phyloP scores from a whole-genome alignment of 2,113 vertebrate species.

The Phalacrocorax pelagicus region DNA sequence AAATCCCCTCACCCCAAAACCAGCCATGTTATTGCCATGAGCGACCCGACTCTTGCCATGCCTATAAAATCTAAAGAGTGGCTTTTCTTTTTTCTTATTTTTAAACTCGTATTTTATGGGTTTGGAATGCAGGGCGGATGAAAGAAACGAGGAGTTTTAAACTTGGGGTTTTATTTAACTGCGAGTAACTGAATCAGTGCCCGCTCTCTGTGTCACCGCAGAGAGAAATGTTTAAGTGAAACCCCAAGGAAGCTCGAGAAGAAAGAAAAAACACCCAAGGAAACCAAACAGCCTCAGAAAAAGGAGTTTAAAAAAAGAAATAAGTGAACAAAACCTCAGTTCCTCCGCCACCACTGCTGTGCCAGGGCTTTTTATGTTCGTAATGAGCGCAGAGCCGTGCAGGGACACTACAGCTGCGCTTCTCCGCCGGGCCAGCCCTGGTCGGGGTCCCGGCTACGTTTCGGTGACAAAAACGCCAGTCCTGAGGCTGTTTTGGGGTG shows the following conservation, averaged over 20 bases:
- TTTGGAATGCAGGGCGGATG: not conserved
- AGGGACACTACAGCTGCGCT: accelerated
- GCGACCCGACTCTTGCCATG: accelerated
- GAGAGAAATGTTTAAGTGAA: not conserved
- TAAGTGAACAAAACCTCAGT: not conserved
- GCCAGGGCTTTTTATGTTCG: not conserved
- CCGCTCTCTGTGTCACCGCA: not conserved
- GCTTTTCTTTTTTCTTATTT: not conserved
- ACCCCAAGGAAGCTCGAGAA: not conserved
- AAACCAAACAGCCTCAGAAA: not conserved
- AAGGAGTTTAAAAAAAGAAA: not conserved
- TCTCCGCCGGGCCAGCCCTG: not conserved
- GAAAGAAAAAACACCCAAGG: not conserved
- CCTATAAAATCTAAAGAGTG: not conserved
- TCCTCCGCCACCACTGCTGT: not conserved
- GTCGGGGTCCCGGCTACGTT: accelerated
- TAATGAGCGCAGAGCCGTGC: accelerated
- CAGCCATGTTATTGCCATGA: accelerated
- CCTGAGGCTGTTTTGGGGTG: not conserved
- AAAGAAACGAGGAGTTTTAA: not conserved
- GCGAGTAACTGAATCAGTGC: not conserved
- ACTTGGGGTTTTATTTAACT: not conserved
- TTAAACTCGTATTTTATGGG: not conserved
- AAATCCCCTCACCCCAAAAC: not conserved
- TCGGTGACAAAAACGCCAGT: not conserved